A percentile compares a stretch with the other conserved stretches of the same genome.
phyloP scores from a whole-genome alignment of 2,888 invertebrate species.

The Lasioglossum oenotherae region DNA sequence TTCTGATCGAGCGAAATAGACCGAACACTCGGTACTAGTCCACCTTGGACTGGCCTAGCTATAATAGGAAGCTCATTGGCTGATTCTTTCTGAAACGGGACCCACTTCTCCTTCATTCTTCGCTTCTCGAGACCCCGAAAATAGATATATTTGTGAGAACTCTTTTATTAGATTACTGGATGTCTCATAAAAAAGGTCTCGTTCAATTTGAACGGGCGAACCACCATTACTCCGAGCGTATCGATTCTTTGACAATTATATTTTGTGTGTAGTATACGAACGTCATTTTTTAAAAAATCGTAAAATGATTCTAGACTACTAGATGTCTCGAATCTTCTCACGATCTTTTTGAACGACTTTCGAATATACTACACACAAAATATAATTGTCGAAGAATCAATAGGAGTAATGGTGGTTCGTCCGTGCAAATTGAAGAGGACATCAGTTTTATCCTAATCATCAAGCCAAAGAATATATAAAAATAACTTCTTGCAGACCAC shows the following conservation, averaged over 20 bases:
- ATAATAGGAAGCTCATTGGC: background rate
- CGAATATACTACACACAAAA: background rate
- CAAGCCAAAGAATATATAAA: too few species aligned
- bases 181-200: too few species aligned
- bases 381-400: background rate
- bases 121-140: background rate
- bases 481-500: too few species aligned
- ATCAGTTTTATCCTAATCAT: too few species aligned
- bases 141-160: background rate
- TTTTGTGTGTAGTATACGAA: background rate
- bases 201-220: too few species aligned
- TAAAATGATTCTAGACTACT: background rate
- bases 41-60: background rate
- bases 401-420: background rate
- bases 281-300: background rate
- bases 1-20: background rate
- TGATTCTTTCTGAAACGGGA: background rate
- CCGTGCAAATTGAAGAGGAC: too few species aligned
- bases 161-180: background rate
- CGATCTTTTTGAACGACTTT: background rate
- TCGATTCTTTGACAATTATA: background rate
- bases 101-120: background rate
- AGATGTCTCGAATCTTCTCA: background rate
- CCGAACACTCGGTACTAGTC: background rate
- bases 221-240: background rate